Percentiles rank a stretch among this genome's conserved stretches.
Evolutionary conservation across 2,113 vertebrate genomes (phyloP).

Genomic region (Phylloscopus trochiloides): DNA sequence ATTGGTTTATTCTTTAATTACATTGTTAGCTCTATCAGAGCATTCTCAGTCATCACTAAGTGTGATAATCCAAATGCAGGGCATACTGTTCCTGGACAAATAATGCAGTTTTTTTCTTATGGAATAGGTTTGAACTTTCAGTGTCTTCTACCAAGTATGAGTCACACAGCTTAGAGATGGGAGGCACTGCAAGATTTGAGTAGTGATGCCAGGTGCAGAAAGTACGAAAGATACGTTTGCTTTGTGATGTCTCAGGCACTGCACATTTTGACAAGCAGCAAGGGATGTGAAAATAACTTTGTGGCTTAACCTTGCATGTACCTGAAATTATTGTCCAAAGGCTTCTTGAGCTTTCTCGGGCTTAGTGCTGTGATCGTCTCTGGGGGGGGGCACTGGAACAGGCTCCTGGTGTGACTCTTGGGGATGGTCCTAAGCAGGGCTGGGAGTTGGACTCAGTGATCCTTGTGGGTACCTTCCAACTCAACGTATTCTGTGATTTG

Average conservation of each 20-base stretch:
- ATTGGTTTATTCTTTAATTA: neutral
- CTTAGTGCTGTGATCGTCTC: neutral
- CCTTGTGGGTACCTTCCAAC: neutral
- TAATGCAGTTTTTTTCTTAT: neutral
- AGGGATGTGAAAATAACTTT: neutral
- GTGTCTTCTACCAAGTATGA: neutral
- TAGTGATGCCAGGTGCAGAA: neutral
- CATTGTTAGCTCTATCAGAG: neutral
- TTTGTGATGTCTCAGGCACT: neutral
- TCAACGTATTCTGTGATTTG: neutral
- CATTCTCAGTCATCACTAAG: neutral
- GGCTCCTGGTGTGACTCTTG: neutral
- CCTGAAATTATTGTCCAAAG: neutral
- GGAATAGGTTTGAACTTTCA: neutral
- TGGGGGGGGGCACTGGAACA: neutral
- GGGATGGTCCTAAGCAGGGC: neutral
- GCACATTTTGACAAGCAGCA: neutral
- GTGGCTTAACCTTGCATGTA: neutral
- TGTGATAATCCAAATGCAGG: neutral
- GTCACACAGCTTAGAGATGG: neutral
- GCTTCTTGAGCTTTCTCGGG: neutral
- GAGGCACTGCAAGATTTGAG: neutral
- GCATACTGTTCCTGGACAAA: neutral
- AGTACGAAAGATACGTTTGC: neutral
- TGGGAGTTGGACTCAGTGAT: accelerated